Base-by-base conservation (phyloP, 2,797 vertebrate genomes). In the Petrocephalus sullivani region DNA sequence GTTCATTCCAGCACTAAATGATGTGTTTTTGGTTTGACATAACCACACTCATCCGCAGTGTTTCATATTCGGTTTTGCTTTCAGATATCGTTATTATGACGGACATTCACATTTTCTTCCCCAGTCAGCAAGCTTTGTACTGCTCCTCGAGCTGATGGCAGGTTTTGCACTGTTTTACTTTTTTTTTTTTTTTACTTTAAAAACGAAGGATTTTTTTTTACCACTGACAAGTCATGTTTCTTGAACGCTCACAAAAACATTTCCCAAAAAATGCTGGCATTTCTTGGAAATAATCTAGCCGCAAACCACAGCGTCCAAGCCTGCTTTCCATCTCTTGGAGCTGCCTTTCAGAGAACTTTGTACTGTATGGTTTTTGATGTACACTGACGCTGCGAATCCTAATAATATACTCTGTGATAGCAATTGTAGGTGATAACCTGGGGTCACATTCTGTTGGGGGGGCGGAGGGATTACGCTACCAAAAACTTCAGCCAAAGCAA, bases 1-100 rank as follows among this genome's bases (percentile, higher is more conserved):
- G 78, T 88, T 83, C 56, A 58, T 56, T 88, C 78, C 56, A 49
- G 57, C 78, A 88, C 82, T 83, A 61, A 83, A 88, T 81, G 37
- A 88, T 88, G 78, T 60, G 78, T 88, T 88, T 88, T 88, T 83
- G 41, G 87, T 61, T 83, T 88, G 41, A 60, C 56, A 57, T 88
- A 56, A 46, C 41, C 78, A 83, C 75, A 46, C 41, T 14, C 56
- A 7, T 53, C 57, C 78, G 78, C 82, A 57, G 78, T 88, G 78
- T 61, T 49, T 84, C n/a, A 83, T 60, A 84, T 84, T 83, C 41
- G 83, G 78, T 84, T 88, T 88, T 46, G 41, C 60, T 19, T 6
- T 84, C 84, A 83, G 87, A 75, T 58, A 5, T 51, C 56, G 23
- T 41, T 88, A 49, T 60, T 57, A 49, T 57, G 21, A 51, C 78